These are phyloP conservation scores for Thamnophis sirtalis DNA, from an alignment of 2,113 vertebrate genomes.

Conservation along the genomic window DNA sequence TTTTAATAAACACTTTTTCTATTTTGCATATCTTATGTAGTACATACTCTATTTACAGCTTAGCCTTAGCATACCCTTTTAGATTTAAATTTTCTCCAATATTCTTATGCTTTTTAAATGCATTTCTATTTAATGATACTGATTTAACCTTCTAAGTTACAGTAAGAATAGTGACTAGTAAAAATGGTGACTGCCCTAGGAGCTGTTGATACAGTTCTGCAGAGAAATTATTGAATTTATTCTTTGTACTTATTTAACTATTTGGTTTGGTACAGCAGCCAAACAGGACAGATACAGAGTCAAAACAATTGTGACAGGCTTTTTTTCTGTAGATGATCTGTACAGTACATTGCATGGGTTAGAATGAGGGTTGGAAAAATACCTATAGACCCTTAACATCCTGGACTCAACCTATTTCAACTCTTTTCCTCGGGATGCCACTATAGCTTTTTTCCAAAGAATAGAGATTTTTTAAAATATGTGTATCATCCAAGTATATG, in stretches of 20 bases:
- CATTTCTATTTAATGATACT: background rate
- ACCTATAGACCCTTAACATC: background rate
- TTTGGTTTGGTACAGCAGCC: background rate
- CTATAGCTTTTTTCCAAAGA: background rate
- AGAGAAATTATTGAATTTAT: background rate
- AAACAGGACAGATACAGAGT: too few relatives aligned
- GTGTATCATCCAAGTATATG: background rate
- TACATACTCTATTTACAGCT: background rate
- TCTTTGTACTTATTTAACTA: background rate
- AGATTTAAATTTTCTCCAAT: background rate
- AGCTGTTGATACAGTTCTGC: background rate
- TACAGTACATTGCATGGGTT: background rate
- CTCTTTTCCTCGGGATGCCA: background rate
- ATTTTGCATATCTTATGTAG: background rate
- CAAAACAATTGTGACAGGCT: background rate
- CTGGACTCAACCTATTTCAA: background rate
- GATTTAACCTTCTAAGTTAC: background rate
- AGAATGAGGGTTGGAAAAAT: background rate
- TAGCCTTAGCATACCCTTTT: background rate
- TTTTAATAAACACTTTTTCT: background rate
- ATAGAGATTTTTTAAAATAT: background rate
- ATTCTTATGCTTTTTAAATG: background rate
- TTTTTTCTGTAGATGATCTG: background rate
- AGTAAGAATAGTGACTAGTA: background rate
- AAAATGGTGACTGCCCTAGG: background rate